These are phyloP conservation scores for Ammodytes dubius DNA, from an alignment of 2,113 vertebrate species.

Conservation along the genomic window DNA sequence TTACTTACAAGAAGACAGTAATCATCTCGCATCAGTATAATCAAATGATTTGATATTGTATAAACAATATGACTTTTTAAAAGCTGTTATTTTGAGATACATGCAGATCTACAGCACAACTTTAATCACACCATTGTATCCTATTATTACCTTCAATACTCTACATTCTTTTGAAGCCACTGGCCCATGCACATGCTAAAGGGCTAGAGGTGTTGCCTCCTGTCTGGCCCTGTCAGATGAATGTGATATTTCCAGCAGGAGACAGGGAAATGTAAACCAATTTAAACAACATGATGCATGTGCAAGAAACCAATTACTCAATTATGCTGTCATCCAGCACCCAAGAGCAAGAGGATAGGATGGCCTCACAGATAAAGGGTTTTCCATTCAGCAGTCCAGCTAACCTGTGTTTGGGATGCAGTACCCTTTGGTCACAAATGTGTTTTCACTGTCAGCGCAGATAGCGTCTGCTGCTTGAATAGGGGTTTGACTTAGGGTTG, in stretches of 20 bases:
- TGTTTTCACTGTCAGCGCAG: conserved; percentile 15
- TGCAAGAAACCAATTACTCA: conserved; percentile 84
- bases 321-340: conserved; percentile 84
- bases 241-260: conserved; percentile 74
- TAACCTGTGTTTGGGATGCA: conserved; percentile 57
- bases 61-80: too few relatives aligned
- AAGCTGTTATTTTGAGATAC: conserved; percentile 5
- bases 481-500: conserved; percentile 18
- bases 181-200: conserved; percentile 53
- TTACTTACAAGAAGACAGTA: neutral
- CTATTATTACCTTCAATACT: conserved; percentile 65
- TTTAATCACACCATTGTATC: conserved; percentile 49
- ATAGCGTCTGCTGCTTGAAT: conserved; percentile 63
- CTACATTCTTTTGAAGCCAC: conserved; percentile 51
- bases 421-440: conserved; percentile 55
- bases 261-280: conserved; percentile 78
- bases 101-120: conserved; percentile 31
- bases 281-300: conserved; percentile 81
- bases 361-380: conserved; percentile 72
- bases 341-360: conserved; percentile 74
- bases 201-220: conserved; percentile 72
- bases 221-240: conserved; percentile 72
- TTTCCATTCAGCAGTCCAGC: conserved; percentile 67
- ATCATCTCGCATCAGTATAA: neutral
- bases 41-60: neutral